A percentile compares a stretch with the other conserved stretches of the same genome.
These are phyloP conservation scores for Platycnemis pennipes DNA, from an alignment of 2,888 invertebrate species.

Conservation along the genomic window DNA sequence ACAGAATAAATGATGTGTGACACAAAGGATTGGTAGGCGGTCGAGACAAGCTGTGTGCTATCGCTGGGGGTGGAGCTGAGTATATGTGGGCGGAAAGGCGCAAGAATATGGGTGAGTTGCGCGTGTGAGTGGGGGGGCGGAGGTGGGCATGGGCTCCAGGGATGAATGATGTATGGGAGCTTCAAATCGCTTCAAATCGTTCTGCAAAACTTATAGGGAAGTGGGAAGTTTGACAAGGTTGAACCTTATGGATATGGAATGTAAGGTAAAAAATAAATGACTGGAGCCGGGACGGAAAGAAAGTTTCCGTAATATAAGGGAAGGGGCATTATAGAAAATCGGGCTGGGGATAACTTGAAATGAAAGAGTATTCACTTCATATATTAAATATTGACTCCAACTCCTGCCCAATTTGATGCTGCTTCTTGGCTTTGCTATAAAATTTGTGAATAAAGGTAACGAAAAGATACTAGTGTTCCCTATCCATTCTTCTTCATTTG, in stretches of 20 bases:
- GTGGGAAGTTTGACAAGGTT: slow-evolving; percentile 17
- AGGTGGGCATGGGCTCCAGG: neutral
- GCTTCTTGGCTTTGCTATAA: neutral
- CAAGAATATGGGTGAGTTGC: neutral
- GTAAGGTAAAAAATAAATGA: neutral
- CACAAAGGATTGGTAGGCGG: neutral
- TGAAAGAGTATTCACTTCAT: neutral
- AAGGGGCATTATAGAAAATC: neutral
- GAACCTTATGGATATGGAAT: slow-evolving; percentile 3
- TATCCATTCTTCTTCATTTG: neutral
- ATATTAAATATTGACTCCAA: neutral
- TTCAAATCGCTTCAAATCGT: slow-evolving; percentile 38
- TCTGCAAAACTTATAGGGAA: slow-evolving; percentile 13
- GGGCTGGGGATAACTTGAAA: neutral
- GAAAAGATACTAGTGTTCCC: neutral
- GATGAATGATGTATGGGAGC: neutral
- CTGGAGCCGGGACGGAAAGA: neutral
- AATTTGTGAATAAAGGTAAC: neutral
- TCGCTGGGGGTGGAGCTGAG: slow-evolving; percentile 38
- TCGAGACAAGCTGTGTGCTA: neutral
- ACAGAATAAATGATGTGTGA: neutral
- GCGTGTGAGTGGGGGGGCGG: neutral
- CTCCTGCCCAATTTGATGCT: neutral
- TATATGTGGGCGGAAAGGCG: neutral
- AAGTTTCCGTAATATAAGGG: neutral